These are phyloP conservation scores for Priocnemis perturbator DNA, from an alignment of 2,888 invertebrate genomes.

Conservation along the genomic window DNA sequence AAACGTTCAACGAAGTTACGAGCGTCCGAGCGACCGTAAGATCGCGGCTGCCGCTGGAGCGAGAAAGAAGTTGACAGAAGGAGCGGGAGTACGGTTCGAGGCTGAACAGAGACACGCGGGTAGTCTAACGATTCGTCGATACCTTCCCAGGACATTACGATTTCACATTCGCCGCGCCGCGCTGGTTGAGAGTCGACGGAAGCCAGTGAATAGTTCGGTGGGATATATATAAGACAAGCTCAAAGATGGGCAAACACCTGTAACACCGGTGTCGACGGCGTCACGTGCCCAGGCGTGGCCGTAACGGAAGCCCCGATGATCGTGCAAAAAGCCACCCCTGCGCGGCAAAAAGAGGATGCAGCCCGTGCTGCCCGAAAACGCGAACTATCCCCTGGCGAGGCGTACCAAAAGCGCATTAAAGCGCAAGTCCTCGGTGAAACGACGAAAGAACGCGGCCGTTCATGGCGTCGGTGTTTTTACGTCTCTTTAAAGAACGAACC, in stretches of 20 bases:
- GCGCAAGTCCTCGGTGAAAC: slow-evolving; percentile 18
- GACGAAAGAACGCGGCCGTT: no score
- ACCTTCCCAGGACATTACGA: slow-evolving; percentile 61
- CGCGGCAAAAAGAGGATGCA: slow-evolving; percentile 58
- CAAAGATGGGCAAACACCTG: slow-evolving; percentile 65
- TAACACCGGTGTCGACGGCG: slow-evolving; percentile 62
- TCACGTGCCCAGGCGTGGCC: slow-evolving; percentile 72
- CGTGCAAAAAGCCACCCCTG: slow-evolving; percentile 58
- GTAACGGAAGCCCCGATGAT: slow-evolving; percentile 65
- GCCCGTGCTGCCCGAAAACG: slow-evolving; percentile 65
- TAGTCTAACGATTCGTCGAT: slow-evolving; percentile 24
- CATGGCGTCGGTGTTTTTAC: no score
- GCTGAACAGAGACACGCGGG: slow-evolving; percentile 12
- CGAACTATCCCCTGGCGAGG: slow-evolving; percentile 49
- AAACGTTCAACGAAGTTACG: slow-evolving; percentile 41
- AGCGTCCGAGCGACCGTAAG: background rate
- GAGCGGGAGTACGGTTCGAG: slow-evolving; percentile 3
- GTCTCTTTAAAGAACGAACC: no score
- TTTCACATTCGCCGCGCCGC: slow-evolving; percentile 52
- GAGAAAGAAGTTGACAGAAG: slow-evolving; percentile 22
- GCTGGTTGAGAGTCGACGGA: background rate
- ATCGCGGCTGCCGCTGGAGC: background rate
- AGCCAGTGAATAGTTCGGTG: background rate
- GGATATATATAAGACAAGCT: background rate
- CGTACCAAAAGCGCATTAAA: slow-evolving; percentile 37